phyloP scores from a whole-genome alignment of 1,140 invertebrate species.

The Drosophila bifasciata region DNA sequence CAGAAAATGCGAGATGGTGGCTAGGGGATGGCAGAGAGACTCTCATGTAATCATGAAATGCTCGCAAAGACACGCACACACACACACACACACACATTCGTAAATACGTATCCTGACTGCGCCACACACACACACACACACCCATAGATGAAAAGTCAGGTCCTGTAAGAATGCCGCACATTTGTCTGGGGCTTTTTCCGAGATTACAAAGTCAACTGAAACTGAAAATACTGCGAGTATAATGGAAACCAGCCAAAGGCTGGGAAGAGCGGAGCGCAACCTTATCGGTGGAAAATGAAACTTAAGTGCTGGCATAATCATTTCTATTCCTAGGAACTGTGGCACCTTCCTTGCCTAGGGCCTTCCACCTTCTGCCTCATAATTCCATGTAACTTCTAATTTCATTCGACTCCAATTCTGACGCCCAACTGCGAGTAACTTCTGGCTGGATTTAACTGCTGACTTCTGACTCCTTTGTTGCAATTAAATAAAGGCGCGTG shows the following conservation, averaged over 20 bases:
- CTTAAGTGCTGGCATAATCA: slow-evolving; percentile 2
- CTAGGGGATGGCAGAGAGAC: slow-evolving; percentile 6
- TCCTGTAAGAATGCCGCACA: slow-evolving; percentile 44
- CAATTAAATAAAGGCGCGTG: not conserved
- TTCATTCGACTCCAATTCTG: not conserved
- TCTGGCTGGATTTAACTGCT: no score
- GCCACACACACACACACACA: slow-evolving; percentile 9
- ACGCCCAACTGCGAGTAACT: no score
- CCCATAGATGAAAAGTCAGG: slow-evolving; percentile 24
- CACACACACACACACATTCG: slow-evolving; percentile 4
- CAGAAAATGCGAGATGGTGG: not conserved
- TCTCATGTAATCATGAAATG: slow-evolving; percentile 52
- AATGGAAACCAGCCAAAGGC: not conserved
- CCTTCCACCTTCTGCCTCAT: not conserved
- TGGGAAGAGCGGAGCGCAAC: not conserved
- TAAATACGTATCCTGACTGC: no score
- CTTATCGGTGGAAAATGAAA: slow-evolving; percentile 24
- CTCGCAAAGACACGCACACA: slow-evolving; percentile 16
- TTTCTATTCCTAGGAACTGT: not conserved
- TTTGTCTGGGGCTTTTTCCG: slow-evolving; percentile 31
- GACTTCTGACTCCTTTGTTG: not conserved
- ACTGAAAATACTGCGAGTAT: slow-evolving; percentile 28
- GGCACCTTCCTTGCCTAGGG: no score
- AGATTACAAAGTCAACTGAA: slow-evolving; percentile 28
- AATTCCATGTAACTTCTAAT: no score